These are phyloP conservation scores for Gadus macrocephalus DNA, from an alignment of 2,113 vertebrate species.

Conservation along the genomic window DNA sequence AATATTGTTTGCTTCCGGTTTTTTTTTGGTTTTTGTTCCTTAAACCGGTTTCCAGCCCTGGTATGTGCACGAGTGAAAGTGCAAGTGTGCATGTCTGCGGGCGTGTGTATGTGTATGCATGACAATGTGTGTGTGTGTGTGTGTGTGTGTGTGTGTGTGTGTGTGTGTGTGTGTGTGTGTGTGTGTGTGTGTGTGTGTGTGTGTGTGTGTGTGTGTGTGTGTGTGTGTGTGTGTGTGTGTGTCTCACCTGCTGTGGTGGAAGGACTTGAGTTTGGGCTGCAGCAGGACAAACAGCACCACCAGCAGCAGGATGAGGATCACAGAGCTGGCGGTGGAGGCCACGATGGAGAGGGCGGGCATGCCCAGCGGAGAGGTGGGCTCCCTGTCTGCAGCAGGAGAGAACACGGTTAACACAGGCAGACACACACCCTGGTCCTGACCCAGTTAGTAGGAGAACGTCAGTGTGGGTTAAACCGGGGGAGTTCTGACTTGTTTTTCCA, in stretches of 20 bases:
- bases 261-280: slow-evolving; percentile 97
- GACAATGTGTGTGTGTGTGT: not conserved
- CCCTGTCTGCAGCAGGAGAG: slow-evolving; percentile 76
- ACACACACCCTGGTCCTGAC: not conserved
- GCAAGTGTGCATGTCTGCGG: not conserved
- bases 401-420: not conserved
- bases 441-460: too few relatives aligned
- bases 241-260: slow-evolving; percentile 92
- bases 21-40: not conserved
- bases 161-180: slow-evolving; percentile 7
- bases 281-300: slow-evolving; percentile 95
- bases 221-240: not conserved
- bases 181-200: not conserved
- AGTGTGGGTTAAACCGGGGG: too few relatives aligned
- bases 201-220: slow-evolving; percentile 2
- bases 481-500: too few relatives aligned
- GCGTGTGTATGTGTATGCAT: not conserved
- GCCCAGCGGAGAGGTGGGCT: slow-evolving; percentile 77
- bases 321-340: slow-evolving; percentile 90
- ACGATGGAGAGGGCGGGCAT: slow-evolving; percentile 92
- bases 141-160: not conserved
- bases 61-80: not conserved
- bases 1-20: too few relatives aligned
- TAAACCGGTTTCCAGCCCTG: not conserved
- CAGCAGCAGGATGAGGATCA: slow-evolving; percentile 89